phyloP scores from a whole-genome alignment of 23 tunicate species.

The Styela clava region DNA sequence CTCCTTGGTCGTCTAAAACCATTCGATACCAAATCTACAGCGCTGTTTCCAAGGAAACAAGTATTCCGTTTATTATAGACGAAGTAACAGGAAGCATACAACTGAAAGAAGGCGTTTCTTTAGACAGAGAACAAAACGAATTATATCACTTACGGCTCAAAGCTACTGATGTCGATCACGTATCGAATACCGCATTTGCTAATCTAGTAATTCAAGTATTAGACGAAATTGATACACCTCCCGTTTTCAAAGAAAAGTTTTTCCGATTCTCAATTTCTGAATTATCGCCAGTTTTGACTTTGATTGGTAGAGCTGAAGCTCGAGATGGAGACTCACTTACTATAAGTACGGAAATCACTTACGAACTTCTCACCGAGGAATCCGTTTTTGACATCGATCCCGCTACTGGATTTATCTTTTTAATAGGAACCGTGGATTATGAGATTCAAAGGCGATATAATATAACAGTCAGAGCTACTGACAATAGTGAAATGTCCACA shows the following conservation, averaged over 20 bases:
- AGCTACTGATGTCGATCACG: constrained; percentile 22
- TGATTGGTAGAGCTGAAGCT: constrained; percentile 42
- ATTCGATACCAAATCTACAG: not conserved
- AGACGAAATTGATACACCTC: constrained; percentile 48
- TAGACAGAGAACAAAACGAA: constrained; percentile 41
- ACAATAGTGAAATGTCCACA: not conserved
- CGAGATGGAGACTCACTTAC: constrained; percentile 36
- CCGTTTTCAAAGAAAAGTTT: constrained; percentile 16
- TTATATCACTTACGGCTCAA: constrained; percentile 8
- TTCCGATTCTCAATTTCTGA: constrained; percentile 27
- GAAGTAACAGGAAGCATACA: constrained; percentile 26
- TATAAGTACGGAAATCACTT: not conserved
- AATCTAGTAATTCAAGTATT: constrained; percentile 20
- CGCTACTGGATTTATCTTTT: not conserved
- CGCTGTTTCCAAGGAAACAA: not conserved
- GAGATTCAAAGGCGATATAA: not conserved
- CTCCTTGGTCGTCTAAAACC: not conserved
- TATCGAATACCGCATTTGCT: not conserved
- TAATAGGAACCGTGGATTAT: not conserved
- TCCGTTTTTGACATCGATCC: constrained; percentile 6
- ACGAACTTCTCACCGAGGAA: not conserved
- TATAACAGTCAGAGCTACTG: constrained; percentile 11
- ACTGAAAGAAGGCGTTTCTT: not conserved
- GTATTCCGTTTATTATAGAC: constrained; percentile 36
- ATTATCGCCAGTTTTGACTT: not conserved